A percentile compares a stretch with the other conserved stretches of the same genome.
These are phyloP conservation scores for Beaufortia kweichowensis DNA, from an alignment of 2,113 vertebrate genomes.

Conservation along the genomic window DNA sequence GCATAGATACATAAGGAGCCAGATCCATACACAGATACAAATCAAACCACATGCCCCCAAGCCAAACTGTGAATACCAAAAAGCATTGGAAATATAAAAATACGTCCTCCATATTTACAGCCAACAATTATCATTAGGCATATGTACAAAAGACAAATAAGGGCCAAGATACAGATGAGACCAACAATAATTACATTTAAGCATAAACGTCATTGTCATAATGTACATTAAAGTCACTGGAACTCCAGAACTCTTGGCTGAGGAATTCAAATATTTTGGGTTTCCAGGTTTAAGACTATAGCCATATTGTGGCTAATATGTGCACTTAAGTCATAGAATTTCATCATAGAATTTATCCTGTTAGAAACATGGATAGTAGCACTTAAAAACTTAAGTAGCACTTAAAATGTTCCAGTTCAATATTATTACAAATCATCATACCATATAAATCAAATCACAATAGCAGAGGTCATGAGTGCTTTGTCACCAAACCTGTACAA, in stretches of 20 bases:
- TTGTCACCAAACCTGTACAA: not conserved
- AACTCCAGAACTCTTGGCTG: not conserved
- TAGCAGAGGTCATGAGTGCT: not conserved
- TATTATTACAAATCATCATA: not conserved
- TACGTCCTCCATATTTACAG: slow-evolving; percentile 63
- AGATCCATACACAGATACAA: slow-evolving; percentile 46
- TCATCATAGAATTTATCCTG: not conserved
- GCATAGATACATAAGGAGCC: slow-evolving; percentile 51
- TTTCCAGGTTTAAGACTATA: slow-evolving; percentile 11
- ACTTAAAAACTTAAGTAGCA: not conserved
- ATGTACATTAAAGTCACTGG: not conserved
- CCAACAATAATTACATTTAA: slow-evolving; percentile 42
- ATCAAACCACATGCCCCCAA: slow-evolving; percentile 40
- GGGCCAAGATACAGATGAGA: slow-evolving; percentile 35
- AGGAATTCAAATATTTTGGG: slow-evolving; percentile 1
- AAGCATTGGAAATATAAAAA: slow-evolving; percentile 60
- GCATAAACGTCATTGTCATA: not conserved
- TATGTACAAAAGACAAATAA: slow-evolving; percentile 56
- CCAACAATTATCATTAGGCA: slow-evolving; percentile 49
- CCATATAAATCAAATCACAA: not conserved
- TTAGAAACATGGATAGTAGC: slow-evolving; percentile 16
- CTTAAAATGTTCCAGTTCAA: slow-evolving; percentile 16
- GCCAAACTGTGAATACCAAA: slow-evolving; percentile 52
- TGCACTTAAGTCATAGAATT: slow-evolving; percentile 8
- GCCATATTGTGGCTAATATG: slow-evolving; percentile 1